These are phyloP conservation scores for Druceiella hillmani DNA, from an alignment of 2,888 invertebrate species.

Conservation along the genomic window DNA sequence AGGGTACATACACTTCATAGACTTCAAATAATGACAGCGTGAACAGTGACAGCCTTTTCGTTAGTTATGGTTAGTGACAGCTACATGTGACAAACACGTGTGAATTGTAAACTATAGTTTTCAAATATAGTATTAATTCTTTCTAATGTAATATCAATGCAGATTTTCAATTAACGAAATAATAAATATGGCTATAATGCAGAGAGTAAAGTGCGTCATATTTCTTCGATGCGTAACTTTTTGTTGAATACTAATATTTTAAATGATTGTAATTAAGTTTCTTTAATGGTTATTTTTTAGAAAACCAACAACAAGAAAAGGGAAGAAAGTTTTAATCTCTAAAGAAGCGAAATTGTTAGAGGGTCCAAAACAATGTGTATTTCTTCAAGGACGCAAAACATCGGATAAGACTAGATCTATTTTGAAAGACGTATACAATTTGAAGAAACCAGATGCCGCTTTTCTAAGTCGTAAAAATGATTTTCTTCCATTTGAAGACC, in stretches of 20 bases:
- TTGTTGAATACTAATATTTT: no score
- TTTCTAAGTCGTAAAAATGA: slow-evolving; percentile 79
- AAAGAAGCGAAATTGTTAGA: slow-evolving; percentile 86
- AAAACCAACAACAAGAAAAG: slow-evolving; percentile 84
- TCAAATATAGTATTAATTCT: no score
- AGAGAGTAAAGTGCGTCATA: slow-evolving; percentile 44
- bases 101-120: no score
- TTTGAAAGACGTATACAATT: slow-evolving; percentile 79
- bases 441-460: slow-evolving; percentile 82
- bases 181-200: slow-evolving; percentile 34
- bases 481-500: slow-evolving; percentile 89
- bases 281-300: slow-evolving; percentile 44
- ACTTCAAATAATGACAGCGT: no score
- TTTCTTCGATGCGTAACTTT: no score
- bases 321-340: slow-evolving; percentile 75
- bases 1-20: no score
- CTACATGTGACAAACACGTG: no score
- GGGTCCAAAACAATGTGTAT: slow-evolving; percentile 77
- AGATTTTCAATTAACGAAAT: no score
- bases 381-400: slow-evolving; percentile 79
- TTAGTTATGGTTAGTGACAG: no score
- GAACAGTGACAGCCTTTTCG: no score
- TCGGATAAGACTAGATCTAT: slow-evolving; percentile 63
- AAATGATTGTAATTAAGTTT: no score
- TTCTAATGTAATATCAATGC: no score